Conservation (phyloP, 2,888 invertebrate genomes). For the Andrena bicolor region DNA sequence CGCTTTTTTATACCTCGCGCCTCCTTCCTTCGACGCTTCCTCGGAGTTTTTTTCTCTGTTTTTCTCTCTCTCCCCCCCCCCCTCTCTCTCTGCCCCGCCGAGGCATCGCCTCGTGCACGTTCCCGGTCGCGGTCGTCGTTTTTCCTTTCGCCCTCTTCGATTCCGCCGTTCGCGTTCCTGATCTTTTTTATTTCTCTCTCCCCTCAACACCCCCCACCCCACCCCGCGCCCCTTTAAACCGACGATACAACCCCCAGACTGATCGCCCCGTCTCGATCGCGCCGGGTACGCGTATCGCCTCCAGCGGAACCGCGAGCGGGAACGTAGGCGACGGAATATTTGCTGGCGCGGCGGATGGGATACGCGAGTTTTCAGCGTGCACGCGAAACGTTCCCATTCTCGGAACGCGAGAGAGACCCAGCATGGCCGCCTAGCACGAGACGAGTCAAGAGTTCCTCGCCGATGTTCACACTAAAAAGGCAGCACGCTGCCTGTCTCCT, state of each 20-base stretch:
- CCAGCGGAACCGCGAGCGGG: constrained; percentile 11
- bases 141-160: no score
- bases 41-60: background rate
- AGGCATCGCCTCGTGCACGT: constrained; percentile 13
- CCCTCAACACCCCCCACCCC: no score
- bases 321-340: constrained; percentile 31
- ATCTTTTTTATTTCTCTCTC: background rate
- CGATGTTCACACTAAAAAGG: constrained; percentile 65
- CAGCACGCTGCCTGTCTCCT: constrained; percentile 44
- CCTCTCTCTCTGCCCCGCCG: background rate
- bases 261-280: background rate
- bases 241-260: background rate
- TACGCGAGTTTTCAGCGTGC: constrained; percentile 60
- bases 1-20: constrained; percentile 15
- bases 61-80: constrained; percentile 7
- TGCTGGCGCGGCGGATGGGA: constrained; percentile 16
- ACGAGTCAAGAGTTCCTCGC: constrained; percentile 69
- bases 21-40: background rate
- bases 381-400: constrained; percentile 69
- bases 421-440: constrained; percentile 77
- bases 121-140: background rate
- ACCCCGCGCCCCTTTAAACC: background rate
- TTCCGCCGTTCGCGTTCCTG: background rate
- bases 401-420: constrained; percentile 73
- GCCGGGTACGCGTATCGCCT: background rate